phyloP scores from a whole-genome alignment of 2,797 vertebrate species.

The Hyperoplus immaculatus region DNA sequence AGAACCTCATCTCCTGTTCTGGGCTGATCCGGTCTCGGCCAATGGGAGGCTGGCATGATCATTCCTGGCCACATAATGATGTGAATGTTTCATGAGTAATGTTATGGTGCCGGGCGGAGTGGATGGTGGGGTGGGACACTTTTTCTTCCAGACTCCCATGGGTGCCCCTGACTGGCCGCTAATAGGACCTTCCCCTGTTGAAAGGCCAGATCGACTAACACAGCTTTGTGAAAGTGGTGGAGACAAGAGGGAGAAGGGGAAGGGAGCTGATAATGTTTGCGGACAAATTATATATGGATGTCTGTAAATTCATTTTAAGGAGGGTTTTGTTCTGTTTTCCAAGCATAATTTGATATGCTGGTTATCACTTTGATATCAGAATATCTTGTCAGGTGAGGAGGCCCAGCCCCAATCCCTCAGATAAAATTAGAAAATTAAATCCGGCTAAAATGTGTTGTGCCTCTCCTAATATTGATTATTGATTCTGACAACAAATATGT shows the following conservation, averaged over 20 bases:
- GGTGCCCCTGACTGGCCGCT: slow-evolving; percentile 68
- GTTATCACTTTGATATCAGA: background rate
- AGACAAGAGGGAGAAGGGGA: slow-evolving; percentile 24
- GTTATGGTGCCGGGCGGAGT: slow-evolving; percentile 70
- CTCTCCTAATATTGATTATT: too few relatives aligned
- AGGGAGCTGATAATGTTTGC: slow-evolving; percentile 39
- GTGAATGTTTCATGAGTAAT: slow-evolving; percentile 87
- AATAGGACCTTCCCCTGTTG: slow-evolving; percentile 80
- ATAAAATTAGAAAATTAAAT: too few relatives aligned
- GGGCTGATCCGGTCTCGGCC: slow-evolving; percentile 82
- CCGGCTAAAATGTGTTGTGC: too few relatives aligned
- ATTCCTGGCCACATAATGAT: slow-evolving; percentile 68
- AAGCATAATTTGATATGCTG: slow-evolving; percentile 17
- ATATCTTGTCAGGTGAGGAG: background rate
- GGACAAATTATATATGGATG: slow-evolving; percentile 21
- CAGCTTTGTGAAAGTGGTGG: slow-evolving; percentile 58
- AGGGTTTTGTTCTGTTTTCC: background rate
- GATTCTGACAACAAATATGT: too few relatives aligned
- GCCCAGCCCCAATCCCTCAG: background rate
- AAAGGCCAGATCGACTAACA: slow-evolving; percentile 78
- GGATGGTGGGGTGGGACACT: slow-evolving; percentile 62
- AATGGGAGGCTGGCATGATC: slow-evolving; percentile 79
- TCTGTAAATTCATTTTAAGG: slow-evolving; percentile 24
- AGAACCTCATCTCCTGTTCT: slow-evolving; percentile 79
- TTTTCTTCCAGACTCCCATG: slow-evolving; percentile 71